phyloP scores from a whole-genome alignment of 2,113 vertebrate species.

The Hippocampus barbouri region DNA sequence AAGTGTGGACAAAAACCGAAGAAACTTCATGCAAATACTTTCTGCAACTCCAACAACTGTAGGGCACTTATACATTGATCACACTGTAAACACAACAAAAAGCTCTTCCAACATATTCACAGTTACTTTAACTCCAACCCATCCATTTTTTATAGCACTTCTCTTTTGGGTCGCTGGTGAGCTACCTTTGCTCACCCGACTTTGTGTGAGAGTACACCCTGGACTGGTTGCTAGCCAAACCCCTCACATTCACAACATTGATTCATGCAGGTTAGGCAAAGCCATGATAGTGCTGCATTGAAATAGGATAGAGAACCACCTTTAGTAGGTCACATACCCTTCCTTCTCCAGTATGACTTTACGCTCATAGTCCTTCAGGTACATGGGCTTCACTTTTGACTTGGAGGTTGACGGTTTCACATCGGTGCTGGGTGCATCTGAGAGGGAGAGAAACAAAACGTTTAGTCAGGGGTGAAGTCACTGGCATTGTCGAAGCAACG shows the following conservation, averaged over 20 bases:
- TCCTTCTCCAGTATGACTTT: slow-evolving; percentile 84
- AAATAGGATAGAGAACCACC: too few relatives aligned
- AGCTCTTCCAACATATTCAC: too few relatives aligned
- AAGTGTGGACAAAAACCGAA: background rate
- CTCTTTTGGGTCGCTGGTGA: too few relatives aligned
- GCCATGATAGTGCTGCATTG: too few relatives aligned
- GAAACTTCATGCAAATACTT: background rate
- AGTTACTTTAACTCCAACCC: too few relatives aligned
- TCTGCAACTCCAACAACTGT: background rate
- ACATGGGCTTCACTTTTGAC: slow-evolving; percentile 78
- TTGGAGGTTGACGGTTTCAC: slow-evolving; percentile 58
- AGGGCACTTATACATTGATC: background rate
- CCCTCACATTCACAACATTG: too few relatives aligned
- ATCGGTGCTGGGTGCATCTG: slow-evolving; percentile 33
- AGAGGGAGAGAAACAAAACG: background rate
- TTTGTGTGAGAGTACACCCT: too few relatives aligned
- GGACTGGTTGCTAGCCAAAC: too few relatives aligned
- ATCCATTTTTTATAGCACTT: too few relatives aligned
- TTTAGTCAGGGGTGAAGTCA: background rate
- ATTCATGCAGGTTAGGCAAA: too few relatives aligned
- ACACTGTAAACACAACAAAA: background rate
- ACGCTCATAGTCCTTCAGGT: slow-evolving; percentile 85
- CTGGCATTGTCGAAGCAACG: background rate
- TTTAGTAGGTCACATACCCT: slow-evolving; percentile 71
- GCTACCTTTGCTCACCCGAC: too few relatives aligned